These are phyloP conservation scores for Calypte anna DNA, from an alignment of 2,113 vertebrate species.

Conservation along the genomic window DNA sequence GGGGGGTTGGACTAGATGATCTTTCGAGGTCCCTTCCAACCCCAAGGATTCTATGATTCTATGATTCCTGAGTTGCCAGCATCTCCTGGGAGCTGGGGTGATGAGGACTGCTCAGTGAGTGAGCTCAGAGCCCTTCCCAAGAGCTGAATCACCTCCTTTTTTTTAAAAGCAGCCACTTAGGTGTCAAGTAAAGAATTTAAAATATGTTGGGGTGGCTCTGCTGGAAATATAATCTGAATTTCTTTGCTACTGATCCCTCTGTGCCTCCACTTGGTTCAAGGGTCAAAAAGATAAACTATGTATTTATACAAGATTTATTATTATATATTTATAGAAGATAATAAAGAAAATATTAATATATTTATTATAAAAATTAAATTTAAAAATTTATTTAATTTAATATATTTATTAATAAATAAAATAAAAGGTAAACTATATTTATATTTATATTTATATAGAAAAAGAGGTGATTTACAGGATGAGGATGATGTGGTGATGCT, in stretches of 20 bases:
- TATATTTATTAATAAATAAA: no score
- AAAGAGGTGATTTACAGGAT: not conserved
- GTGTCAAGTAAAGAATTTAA: not conserved
- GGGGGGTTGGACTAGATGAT: no score
- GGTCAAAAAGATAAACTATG: not conserved
- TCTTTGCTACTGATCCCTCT: not conserved
- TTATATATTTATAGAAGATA: no score
- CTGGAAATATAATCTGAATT: rapidly evolving
- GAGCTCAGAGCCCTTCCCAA: not conserved
- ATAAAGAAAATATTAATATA: no score
- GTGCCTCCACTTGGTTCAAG: not conserved
- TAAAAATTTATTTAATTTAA: no score
- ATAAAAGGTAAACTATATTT: no score
- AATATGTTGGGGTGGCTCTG: not conserved
- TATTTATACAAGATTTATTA: no score
- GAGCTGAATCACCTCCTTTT: conserved; percentile 13
- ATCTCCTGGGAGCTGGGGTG: not conserved
- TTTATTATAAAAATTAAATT: no score
- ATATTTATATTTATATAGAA: not conserved
- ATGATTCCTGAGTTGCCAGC: not conserved
- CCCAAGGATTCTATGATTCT: no score
- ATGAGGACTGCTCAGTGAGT: not conserved
- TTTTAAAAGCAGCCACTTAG: not conserved
- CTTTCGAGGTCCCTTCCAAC: no score
- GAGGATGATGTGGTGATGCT: not conserved